Conservation (phyloP, 2,113 vertebrate genomes). For the Hipposideros armiger region DNA sequence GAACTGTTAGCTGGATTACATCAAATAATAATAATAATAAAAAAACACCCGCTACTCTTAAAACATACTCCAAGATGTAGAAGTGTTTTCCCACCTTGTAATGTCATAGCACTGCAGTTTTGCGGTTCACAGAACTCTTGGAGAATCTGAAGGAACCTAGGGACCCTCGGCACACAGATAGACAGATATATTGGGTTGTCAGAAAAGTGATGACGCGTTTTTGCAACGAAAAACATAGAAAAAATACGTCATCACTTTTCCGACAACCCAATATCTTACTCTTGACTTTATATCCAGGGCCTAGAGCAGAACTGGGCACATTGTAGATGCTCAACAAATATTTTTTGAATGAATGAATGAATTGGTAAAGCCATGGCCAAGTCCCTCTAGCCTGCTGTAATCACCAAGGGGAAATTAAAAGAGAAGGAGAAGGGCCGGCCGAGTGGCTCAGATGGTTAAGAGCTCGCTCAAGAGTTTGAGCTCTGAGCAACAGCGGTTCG, state of each 20-base stretch:
- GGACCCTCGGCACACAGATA: neutral
- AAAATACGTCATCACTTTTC: no score
- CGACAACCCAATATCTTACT: neutral
- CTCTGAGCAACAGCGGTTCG: no score
- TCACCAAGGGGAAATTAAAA: neutral
- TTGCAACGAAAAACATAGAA: no score
- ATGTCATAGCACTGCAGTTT: neutral
- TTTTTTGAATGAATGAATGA: neutral
- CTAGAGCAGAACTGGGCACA: neutral
- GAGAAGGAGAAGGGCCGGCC: neutral
- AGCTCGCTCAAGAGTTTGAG: no score
- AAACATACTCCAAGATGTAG: neutral
- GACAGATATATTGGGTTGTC: no score
- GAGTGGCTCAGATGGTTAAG: no score
- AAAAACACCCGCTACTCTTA: neutral
- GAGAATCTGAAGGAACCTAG: neutral
- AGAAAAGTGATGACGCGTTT: no score
- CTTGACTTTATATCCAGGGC: neutral
- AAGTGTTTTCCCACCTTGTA: neutral
- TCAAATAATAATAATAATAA: neutral
- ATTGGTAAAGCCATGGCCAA: neutral
- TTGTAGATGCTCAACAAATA: neutral
- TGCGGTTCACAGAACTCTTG: neutral
- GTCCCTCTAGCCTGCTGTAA: neutral
- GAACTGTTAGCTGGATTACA: neutral